Conservation (phyloP, 2,888 invertebrate species). For the Zhuqinia jingwanae region DNA sequence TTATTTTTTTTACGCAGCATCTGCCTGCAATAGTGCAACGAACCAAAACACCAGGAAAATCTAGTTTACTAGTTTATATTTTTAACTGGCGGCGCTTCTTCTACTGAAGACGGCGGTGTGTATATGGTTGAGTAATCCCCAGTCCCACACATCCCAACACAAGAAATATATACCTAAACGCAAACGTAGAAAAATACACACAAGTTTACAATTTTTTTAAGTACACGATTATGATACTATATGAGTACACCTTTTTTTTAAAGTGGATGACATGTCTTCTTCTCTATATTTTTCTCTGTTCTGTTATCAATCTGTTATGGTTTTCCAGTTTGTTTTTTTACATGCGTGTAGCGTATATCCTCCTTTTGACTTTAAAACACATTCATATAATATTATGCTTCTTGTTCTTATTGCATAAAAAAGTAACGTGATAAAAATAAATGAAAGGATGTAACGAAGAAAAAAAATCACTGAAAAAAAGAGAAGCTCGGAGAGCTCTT, state of each 20-base stretch:
- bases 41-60: conserved; percentile 46
- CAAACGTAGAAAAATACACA: too few relatives aligned
- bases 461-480: too few relatives aligned
- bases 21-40: conserved; percentile 49
- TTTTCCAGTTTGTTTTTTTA: background rate
- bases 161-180: too few relatives aligned
- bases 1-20: conserved; percentile 1
- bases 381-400: background rate
- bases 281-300: too few relatives aligned
- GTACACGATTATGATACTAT: background rate
- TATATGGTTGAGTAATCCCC: too few relatives aligned
- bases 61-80: conserved; percentile 11
- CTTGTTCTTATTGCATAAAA: background rate
- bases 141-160: background rate
- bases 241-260: background rate
- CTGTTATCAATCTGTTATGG: background rate
- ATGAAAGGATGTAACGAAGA: conserved; percentile 52
- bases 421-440: conserved; percentile 51
- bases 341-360: too few relatives aligned
- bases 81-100: background rate
- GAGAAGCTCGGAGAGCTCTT: conserved; percentile 7
- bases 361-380: too few relatives aligned
- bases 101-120: background rate
- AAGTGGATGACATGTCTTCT: background rate
- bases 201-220: too few relatives aligned